Evolutionary conservation across 2,113 vertebrate species (phyloP).

Genomic region (Collichthys lucidus): DNA sequence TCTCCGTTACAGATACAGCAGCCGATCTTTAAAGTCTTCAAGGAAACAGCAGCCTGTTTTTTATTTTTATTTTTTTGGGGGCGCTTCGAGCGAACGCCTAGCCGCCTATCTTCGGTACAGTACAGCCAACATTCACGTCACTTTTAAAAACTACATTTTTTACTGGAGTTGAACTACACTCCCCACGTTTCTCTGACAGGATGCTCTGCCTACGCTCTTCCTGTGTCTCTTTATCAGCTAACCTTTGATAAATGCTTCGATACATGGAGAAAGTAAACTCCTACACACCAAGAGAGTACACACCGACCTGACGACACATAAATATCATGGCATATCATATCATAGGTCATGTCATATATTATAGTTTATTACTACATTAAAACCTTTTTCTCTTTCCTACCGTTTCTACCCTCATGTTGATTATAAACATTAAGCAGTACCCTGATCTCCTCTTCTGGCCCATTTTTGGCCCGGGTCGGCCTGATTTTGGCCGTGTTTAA

Average conservation of each 20-base stretch:
- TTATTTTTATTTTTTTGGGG: too few species aligned
- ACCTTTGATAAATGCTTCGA: constrained; percentile 81
- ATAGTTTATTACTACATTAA: constrained; percentile 78
- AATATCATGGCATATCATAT: constrained; percentile 84
- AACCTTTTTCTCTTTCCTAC: constrained; percentile 76
- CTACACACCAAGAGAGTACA: constrained; percentile 84
- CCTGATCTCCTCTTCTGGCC: constrained; percentile 83
- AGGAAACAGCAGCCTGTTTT: constrained; percentile 43
- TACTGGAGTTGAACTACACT: constrained; percentile 67
- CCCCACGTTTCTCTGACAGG: constrained; percentile 42
- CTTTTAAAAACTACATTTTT: constrained; percentile 72
- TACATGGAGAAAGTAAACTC: constrained; percentile 82
- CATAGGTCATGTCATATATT: constrained; percentile 79
- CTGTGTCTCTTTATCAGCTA: constrained; percentile 56
- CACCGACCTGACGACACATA: constrained; percentile 84
- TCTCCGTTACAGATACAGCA: constrained; percentile 59
- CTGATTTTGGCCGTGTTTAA: constrained; percentile 62
- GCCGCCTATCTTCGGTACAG: constrained; percentile 50
- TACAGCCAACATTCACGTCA: constrained; percentile 79
- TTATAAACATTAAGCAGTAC: constrained; percentile 79
- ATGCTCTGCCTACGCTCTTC: constrained; percentile 33
- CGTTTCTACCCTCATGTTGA: constrained; percentile 76
- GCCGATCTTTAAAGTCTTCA: constrained; percentile 33
- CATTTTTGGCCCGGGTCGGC: constrained; percentile 78
- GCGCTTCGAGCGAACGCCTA: background rate